Evolutionary conservation across 2,113 vertebrate species (phyloP), one percentile per base, ranked within the genome.

Genomic region (Oncorhynchus clarkii): DNA sequence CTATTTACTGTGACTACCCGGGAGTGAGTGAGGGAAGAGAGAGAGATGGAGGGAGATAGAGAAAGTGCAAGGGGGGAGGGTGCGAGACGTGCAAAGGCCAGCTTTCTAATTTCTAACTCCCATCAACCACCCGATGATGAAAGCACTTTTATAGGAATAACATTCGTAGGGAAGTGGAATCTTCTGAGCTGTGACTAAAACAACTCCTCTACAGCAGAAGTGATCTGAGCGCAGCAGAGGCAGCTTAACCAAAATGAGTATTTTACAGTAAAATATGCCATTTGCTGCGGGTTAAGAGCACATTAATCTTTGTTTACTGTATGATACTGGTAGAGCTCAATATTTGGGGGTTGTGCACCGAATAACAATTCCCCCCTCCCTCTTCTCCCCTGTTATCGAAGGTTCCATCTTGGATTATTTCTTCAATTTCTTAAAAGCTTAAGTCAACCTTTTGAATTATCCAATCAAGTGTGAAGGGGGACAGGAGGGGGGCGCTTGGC

Each of bases 251-350:
- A 79, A 82, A 51, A 76, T 27, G 60, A 60, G 78, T 45, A 26
- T 75, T 85, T 78, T 77, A 81, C 83, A 79, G 70, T 83, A 86
- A 86, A 84, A 86, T 87, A 89, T 66, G 80, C 69, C 81, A 72
- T 78, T 87, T 85, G 34, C 26, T 75, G 78, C 79, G 49, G 81
- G 85, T 88, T 89, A 84, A 88, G 83, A 73, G 77, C 84, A 71
- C 89, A 90, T 91, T 86, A 82, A 83, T 90, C 78, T 91, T 85
- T 90, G 90, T 91, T 91, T 88, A 90, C 86, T 75, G 79, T 83
- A 82, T 82, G 77, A 85, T 79, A 75, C 78, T 82, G 83, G 67
- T 78, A 80, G 26, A 26, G 82, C 73, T 78, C 76, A 74, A 88
- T 90, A 85, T 84, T 80, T 75, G 67, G 74, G 69, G 65, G 67